Conservation (phyloP, 2,113 vertebrate genomes). For the Steatornis caripensis region DNA sequence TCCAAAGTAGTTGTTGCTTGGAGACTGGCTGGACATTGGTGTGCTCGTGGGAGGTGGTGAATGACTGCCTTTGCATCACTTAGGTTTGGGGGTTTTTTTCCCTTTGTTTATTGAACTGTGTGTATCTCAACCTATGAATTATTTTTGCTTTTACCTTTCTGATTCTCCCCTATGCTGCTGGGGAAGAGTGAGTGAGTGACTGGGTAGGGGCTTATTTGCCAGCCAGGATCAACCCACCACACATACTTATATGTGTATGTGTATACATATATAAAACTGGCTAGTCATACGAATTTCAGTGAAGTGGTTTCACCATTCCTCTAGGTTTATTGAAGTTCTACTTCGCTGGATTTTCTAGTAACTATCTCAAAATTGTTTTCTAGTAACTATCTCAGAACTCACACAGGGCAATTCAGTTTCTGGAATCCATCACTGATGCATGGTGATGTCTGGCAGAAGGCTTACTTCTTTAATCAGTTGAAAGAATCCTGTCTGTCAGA, state of each 20-base stretch:
- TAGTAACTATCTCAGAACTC: background rate
- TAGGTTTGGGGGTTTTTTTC: rapidly evolving
- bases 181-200: background rate
- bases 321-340: background rate
- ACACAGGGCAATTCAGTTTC: background rate
- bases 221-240: background rate
- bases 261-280: background rate
- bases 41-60: background rate
- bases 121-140: background rate
- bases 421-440: background rate
- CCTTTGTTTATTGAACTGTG: background rate
- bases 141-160: background rate
- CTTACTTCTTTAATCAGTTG: background rate
- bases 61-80: background rate
- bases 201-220: background rate
- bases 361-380: background rate
- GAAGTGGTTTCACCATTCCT: background rate
- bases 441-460: background rate
- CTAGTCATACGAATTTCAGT: background rate
- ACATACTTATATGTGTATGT: rapidly evolving
- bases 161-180: background rate
- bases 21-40: background rate
- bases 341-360: background rate
- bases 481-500: background rate
- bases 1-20: background rate